These are phyloP conservation scores for Acanthosoma haemorrhoidale DNA, from an alignment of 2,888 invertebrate species.

Conservation along the genomic window DNA sequence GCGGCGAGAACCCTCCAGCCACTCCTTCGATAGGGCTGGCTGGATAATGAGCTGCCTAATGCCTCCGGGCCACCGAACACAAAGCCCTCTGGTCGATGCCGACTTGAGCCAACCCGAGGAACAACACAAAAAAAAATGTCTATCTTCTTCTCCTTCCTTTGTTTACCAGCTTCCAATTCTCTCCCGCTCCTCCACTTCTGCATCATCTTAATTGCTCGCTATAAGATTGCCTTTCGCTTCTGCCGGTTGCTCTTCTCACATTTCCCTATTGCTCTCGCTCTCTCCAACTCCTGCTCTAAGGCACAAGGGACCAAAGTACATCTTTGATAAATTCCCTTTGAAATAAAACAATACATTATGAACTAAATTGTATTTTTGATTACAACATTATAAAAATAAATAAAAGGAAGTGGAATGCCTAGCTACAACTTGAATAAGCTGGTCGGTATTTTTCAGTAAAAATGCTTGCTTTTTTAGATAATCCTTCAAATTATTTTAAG, in stretches of 20 bases:
- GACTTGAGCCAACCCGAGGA: neutral
- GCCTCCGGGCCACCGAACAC: slow-evolving; percentile 25
- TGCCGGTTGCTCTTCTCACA: neutral
- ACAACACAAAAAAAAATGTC: slow-evolving; percentile 2
- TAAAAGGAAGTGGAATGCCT: no score
- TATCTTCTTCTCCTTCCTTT: slow-evolving; percentile 11
- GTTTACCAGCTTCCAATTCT: slow-evolving; percentile 1
- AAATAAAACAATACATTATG: no score
- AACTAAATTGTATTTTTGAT: no score
- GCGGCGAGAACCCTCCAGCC: slow-evolving; percentile 27
- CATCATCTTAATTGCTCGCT: slow-evolving; percentile 24
- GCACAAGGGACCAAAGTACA: no score
- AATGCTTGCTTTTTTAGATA: no score
- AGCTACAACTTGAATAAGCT: no score
- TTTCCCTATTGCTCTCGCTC: neutral
- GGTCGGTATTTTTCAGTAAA: no score
- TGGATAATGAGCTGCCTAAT: slow-evolving; percentile 30
- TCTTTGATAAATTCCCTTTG: no score
- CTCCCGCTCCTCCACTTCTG: slow-evolving; percentile 7
- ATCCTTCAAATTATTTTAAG: no score
- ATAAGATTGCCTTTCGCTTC: slow-evolving; percentile 13
- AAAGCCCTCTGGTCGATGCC: slow-evolving; percentile 27
- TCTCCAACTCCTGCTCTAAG: no score
- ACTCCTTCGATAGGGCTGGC: slow-evolving; percentile 30
- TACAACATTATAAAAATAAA: no score